These are phyloP conservation scores for Aegithalos caudatus DNA, from an alignment of 2,113 vertebrate species.

Conservation along the genomic window DNA sequence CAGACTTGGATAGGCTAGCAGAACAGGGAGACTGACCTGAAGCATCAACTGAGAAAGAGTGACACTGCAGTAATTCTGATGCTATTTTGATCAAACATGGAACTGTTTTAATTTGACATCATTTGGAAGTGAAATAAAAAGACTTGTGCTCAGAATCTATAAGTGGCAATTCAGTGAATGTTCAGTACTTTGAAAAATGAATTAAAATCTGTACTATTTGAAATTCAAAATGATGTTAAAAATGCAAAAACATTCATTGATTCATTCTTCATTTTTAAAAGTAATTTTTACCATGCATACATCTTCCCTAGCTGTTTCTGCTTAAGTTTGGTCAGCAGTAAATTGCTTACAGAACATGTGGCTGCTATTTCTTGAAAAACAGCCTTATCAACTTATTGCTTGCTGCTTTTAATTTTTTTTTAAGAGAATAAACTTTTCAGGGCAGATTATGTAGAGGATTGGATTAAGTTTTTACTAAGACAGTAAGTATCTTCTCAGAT, in stretches of 20 bases:
- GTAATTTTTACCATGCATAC: neutral
- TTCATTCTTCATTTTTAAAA: neutral
- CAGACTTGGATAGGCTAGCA: neutral
- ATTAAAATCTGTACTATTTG: neutral
- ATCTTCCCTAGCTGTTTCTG: neutral
- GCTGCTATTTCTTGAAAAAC: neutral
- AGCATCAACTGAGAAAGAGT: neutral
- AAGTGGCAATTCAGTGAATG: neutral
- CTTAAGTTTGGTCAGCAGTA: neutral
- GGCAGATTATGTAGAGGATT: neutral
- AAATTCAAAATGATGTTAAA: neutral
- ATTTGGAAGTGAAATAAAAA: neutral
- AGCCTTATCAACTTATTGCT: neutral
- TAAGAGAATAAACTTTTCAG: neutral
- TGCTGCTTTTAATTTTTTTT: neutral
- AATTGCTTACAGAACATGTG: neutral
- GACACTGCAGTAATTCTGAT: neutral
- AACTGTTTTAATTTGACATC: neutral
- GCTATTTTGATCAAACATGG: neutral
- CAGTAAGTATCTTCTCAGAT: neutral
- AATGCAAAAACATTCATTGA: neutral
- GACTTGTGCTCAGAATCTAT: neutral
- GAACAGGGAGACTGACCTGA: neutral
- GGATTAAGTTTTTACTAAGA: neutral
- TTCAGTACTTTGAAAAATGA: neutral